Evolutionary conservation across 2,113 vertebrate species (phyloP).

Genomic region (Esox niger): DNA sequence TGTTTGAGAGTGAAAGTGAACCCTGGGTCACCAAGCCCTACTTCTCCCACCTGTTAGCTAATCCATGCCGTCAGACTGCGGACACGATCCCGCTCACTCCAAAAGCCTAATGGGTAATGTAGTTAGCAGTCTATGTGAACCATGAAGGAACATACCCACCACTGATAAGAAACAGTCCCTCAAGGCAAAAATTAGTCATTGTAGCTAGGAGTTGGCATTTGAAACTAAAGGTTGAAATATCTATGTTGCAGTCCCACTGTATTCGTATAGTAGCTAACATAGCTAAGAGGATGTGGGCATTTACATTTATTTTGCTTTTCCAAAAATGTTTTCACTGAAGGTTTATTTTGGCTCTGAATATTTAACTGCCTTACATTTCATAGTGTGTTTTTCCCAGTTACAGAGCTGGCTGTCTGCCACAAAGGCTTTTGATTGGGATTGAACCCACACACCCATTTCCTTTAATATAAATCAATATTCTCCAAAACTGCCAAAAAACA

Average conservation of each 20-base stretch:
- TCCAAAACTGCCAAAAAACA: constrained; percentile 57
- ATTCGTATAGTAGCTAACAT: background rate
- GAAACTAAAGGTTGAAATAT: too few species aligned
- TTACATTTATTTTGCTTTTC: constrained; percentile 41
- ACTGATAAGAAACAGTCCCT: background rate
- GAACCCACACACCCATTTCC: constrained; percentile 66
- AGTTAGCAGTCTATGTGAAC: constrained; percentile 39
- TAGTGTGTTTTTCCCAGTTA: constrained; percentile 56
- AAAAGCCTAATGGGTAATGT: constrained; percentile 55
- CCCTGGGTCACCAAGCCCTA: constrained; percentile 10
- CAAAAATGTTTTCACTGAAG: constrained; percentile 20
- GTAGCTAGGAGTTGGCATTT: too few species aligned
- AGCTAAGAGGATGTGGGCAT: background rate
- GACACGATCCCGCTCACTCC: constrained; percentile 54
- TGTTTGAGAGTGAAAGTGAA: background rate
- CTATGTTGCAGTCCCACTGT: background rate
- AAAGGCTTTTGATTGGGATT: constrained; percentile 71
- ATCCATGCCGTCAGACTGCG: constrained; percentile 44
- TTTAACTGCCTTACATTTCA: constrained; percentile 62
- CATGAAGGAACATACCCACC: background rate
- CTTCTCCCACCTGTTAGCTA: constrained; percentile 55
- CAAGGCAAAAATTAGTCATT: too few species aligned
- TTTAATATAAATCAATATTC: constrained; percentile 71
- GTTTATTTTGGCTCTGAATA: constrained; percentile 60
- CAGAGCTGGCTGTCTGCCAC: constrained; percentile 65